Base-by-base conservation (phyloP, 2,797 vertebrate species). In the Neosalanx taihuensis region DNA sequence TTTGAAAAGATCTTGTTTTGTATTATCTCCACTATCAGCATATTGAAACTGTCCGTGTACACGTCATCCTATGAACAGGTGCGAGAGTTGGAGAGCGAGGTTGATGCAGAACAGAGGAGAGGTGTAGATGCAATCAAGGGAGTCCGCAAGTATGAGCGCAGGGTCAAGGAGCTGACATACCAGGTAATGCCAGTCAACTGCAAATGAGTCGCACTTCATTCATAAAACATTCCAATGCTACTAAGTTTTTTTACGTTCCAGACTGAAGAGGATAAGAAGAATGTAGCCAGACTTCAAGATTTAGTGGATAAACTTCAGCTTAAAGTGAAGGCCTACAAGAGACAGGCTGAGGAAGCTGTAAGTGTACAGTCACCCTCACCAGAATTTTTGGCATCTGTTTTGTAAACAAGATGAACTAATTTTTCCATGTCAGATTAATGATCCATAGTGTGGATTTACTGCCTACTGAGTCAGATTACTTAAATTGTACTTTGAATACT, bases 91-190 rank as follows among this genome's bases (percentile, higher is more conserved):
- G 66, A 68, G 53, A 33, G 30, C 57, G 66, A 68, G 53, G 66
- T 68, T 29, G 66, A 68, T 9, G 51, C 66, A 0, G 66, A 68
- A 30, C 66, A 68, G 66, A 68, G 66, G 53, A 68, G 66, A 20
- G 53, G 66, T 20, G 66, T 3, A 57, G 66, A 68, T 0, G 66
- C 66, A 13, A 29, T 68, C 51, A 68, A 68, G 31, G 66, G 66
- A 13, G 66, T 68, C 51, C 66, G 66, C 66, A 68, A 68, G 51
- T 68, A 68, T 31, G 66, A 68, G 20, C 66, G 66, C 66, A 68
- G 66, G 53, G 66, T 68, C 30, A 68, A 68, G 53, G 95, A 96
- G 79, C 88, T 98, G 58, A 91, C 90, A 1, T 94, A 95, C 75
- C 94, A 97, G 93, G 96, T 94, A 81, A 53, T 15, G 7, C 9